Conservation (phyloP, 1,140 invertebrate genomes). For the Phocides pigmalion region DNA sequence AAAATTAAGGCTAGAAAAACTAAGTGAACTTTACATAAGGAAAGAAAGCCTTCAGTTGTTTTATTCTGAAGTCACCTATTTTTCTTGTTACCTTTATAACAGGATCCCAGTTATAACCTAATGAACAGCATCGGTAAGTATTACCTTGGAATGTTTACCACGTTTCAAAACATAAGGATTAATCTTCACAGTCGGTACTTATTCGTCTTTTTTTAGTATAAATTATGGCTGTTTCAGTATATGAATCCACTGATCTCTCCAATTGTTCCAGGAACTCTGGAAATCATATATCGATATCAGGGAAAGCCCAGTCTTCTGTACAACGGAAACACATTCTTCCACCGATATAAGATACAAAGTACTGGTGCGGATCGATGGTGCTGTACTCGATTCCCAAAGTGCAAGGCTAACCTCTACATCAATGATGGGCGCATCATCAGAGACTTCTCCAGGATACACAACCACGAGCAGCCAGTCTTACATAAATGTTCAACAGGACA, state of each 20-base stretch:
- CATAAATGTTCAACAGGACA: conserved; percentile 37
- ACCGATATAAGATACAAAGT: conserved; percentile 39
- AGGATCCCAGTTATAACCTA: too few species aligned
- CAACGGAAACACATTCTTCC: conserved; percentile 52
- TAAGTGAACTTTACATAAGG: too few species aligned
- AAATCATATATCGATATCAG: conserved; percentile 1
- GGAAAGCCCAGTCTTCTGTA: conserved; percentile 42
- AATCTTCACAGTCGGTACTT: too few species aligned
- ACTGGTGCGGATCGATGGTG: conserved; percentile 44
- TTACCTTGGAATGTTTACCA: too few species aligned
- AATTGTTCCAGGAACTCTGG: background rate
- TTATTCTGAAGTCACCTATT: too few species aligned
- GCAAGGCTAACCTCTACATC: conserved; percentile 42
- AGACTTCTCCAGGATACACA: conserved; percentile 26
- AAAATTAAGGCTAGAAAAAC: too few species aligned
- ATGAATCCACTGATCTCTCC: background rate
- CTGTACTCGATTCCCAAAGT: conserved; percentile 50
- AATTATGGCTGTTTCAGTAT: too few species aligned
- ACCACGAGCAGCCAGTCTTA: conserved; percentile 31
- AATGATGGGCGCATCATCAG: conserved; percentile 29
- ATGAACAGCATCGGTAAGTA: too few species aligned
- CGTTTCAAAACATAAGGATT: too few species aligned
- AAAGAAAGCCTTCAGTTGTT: too few species aligned
- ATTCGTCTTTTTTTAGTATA: too few species aligned
- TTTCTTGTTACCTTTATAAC: too few species aligned